phyloP scores from a whole-genome alignment of 1,140 invertebrate species.

The Thalassaphorura encarpata region DNA sequence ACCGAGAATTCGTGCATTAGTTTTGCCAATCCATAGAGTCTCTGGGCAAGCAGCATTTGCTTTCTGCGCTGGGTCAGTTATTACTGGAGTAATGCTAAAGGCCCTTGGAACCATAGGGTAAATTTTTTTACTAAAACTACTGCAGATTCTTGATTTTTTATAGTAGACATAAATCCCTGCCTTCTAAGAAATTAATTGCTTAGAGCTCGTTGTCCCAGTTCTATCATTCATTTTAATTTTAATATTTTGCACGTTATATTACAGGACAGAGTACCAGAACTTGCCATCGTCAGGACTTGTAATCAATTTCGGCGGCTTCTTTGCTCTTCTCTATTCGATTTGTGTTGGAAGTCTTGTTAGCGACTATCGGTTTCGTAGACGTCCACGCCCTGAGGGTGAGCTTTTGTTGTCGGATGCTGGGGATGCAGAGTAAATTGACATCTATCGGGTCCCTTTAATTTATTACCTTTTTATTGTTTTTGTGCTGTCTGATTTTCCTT shows the following conservation, averaged over 20 bases:
- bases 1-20: conserved; percentile 15
- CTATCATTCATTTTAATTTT: no score
- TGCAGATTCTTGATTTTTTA: no score
- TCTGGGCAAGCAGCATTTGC: conserved; percentile 12
- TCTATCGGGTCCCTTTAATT: no score
- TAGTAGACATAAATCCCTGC: no score
- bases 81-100: conserved; percentile 25
- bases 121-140: neutral
- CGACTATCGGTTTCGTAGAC: conserved; percentile 8
- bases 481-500: no score
- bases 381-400: conserved; percentile 19
- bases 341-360: neutral
- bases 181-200: no score
- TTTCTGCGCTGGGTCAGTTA: neutral
- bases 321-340: conserved; percentile 1
- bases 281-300: neutral
- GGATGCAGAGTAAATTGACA: neutral
- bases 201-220: no score
- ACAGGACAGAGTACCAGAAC: neutral
- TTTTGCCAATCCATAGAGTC: conserved; percentile 14
- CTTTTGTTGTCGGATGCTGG: conserved; percentile 7
- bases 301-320: conserved; percentile 10
- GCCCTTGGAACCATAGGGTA: conserved; percentile 21
- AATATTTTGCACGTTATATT: neutral
- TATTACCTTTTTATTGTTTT: no score